Conservation (phyloP, 1,140 invertebrate genomes). For the Drosophila kurseongensis region DNA sequence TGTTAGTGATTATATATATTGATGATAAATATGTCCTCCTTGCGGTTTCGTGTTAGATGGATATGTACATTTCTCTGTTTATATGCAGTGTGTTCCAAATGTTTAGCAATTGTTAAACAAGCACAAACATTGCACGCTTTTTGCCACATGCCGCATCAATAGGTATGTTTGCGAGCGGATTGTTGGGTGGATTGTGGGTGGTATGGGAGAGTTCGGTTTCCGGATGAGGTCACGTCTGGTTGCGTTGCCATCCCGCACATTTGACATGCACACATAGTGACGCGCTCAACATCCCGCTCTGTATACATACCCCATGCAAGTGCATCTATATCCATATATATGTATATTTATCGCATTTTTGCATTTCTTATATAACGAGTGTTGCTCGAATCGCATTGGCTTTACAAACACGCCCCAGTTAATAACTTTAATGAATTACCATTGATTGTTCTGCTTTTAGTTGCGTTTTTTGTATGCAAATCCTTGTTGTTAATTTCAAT, state of each 20-base stretch:
- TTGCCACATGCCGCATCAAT: slow-evolving; percentile 18
- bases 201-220: slow-evolving; percentile 1
- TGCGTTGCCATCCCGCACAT: slow-evolving; percentile 56
- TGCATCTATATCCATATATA: slow-evolving; percentile 6
- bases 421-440: slow-evolving; percentile 36
- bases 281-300: slow-evolving; percentile 13
- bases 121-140: slow-evolving; percentile 36
- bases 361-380: slow-evolving; percentile 32
- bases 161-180: slow-evolving; percentile 1
- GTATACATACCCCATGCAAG: slow-evolving; percentile 4
- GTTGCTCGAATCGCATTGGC: slow-evolving; percentile 13
- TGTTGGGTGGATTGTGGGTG: slow-evolving; percentile 1
- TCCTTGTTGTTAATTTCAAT: slow-evolving; percentile 19
- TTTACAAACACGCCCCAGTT: slow-evolving; percentile 1
- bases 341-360: background rate
- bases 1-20: background rate
- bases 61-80: slow-evolving; percentile 5
- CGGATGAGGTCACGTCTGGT: slow-evolving; percentile 48
- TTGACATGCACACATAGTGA: slow-evolving; percentile 37
- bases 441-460: slow-evolving; percentile 34
- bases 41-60: background rate
- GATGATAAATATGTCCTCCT: background rate
- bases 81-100: slow-evolving; percentile 11
- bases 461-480: slow-evolving; percentile 10
- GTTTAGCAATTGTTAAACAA: slow-evolving; percentile 44